Conservation (phyloP, 2,797 vertebrate genomes). For the Florisuga fusca region DNA sequence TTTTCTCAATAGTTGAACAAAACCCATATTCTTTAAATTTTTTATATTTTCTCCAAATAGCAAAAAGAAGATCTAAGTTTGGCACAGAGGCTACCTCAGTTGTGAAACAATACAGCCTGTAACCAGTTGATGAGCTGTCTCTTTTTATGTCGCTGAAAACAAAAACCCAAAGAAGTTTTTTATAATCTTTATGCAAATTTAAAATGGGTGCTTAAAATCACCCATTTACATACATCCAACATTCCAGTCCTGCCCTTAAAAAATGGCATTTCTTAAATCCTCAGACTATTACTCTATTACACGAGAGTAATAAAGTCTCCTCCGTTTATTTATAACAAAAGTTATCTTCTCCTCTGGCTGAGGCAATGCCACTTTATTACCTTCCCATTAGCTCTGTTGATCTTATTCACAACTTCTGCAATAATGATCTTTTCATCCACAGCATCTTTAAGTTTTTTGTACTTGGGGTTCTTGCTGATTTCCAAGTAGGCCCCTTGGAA, state of each 20-base stretch:
- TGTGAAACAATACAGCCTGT: not conserved
- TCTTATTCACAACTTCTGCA: conserved; percentile 96
- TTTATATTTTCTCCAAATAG: not conserved
- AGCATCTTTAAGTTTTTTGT: conserved; percentile 92
- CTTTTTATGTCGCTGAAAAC: not conserved
- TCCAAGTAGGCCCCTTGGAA: conserved; percentile 98
- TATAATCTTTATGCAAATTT: not conserved
- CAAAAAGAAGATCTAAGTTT: not conserved
- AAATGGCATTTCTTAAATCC: not conserved
- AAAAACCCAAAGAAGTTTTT: not conserved
- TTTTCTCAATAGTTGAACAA: not conserved
- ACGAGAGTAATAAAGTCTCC: accelerated
- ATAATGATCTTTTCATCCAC: conserved; percentile 96
- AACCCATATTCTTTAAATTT: not conserved
- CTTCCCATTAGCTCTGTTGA: conserved; percentile 97
- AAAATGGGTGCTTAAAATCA: not conserved
- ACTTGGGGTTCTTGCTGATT: conserved; percentile 95
- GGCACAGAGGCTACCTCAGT: not conserved
- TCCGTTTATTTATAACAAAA: not conserved
- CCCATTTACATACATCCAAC: not conserved
- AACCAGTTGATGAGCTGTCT: not conserved
- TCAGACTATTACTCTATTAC: not conserved
- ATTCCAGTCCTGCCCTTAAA: not conserved
- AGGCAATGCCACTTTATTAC: conserved; percentile 72
- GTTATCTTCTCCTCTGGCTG: not conserved